phyloP scores from a whole-genome alignment of 2,888 invertebrate species.

The Brassicogethes aeneus region DNA sequence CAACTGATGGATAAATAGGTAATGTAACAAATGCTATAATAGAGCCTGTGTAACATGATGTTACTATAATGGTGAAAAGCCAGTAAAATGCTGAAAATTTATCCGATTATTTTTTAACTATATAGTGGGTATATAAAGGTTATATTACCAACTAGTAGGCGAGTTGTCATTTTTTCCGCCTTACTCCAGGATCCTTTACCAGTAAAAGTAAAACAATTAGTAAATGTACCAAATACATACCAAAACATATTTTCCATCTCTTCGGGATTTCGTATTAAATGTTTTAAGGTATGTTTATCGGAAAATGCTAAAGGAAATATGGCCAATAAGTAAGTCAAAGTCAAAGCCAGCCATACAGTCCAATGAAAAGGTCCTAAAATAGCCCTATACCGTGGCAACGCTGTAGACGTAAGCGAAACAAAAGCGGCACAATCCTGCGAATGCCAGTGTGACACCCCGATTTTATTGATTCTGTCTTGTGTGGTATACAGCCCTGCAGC shows the following conservation, averaged over 20 bases:
- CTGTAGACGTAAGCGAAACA: constrained; percentile 67
- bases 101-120: not conserved
- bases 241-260: constrained; percentile 79
- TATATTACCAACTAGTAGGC: constrained; percentile 59
- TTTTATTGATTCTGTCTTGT: constrained; percentile 38
- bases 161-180: constrained; percentile 58
- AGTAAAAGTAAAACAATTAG: constrained; percentile 66
- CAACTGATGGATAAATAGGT: constrained; percentile 64
- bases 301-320: constrained; percentile 69
- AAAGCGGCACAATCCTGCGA: constrained; percentile 71
- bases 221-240: constrained; percentile 80
- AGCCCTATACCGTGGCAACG: constrained; percentile 73
- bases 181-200: constrained; percentile 64
- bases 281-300: constrained; percentile 57
- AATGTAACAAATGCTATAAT: constrained; percentile 78
- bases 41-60: constrained; percentile 75
- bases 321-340: constrained; percentile 60
- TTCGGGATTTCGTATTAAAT: constrained; percentile 57
- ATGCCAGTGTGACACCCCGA: constrained; percentile 58
- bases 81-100: constrained; percentile 58
- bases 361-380: constrained; percentile 78
- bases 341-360: constrained; percentile 70
- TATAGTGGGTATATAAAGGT: not conserved
- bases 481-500: constrained; percentile 66
- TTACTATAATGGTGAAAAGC: constrained; percentile 79